Percentiles rank a stretch among this genome's conserved stretches.
phyloP scores from a whole-genome alignment of 2,797 vertebrate species.

The Holocentrus rufus region DNA sequence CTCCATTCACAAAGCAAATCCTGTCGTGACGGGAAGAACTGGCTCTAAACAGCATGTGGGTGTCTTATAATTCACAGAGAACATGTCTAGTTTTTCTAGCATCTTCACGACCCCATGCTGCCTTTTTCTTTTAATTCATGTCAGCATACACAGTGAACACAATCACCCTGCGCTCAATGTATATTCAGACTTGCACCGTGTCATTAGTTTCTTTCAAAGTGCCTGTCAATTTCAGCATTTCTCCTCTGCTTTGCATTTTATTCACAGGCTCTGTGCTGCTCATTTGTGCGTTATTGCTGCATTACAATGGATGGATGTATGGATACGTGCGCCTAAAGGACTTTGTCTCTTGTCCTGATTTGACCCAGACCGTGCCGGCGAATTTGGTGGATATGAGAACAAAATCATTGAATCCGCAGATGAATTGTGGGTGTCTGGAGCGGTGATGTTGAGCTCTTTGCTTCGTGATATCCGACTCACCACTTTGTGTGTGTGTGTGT shows the following conservation, averaged over 20 bases:
- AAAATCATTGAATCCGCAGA: neutral
- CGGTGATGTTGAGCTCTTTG: constrained; percentile 52
- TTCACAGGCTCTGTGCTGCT: constrained; percentile 25
- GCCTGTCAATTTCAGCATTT: constrained; percentile 33
- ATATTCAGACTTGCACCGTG: constrained; percentile 65
- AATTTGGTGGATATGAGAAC: neutral
- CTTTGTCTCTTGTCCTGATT: neutral
- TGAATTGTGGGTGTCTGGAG: constrained; percentile 39
- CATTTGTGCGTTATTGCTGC: constrained; percentile 11
- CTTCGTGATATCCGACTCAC: constrained; percentile 60
- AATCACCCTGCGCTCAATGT: constrained; percentile 63
- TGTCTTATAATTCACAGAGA: constrained; percentile 62
- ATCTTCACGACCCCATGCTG: constrained; percentile 51
- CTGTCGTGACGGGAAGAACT: constrained; percentile 71
- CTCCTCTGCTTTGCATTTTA: constrained; percentile 15
- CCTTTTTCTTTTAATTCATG: constrained; percentile 66
- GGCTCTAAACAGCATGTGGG: constrained; percentile 70
- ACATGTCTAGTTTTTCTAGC: constrained; percentile 63
- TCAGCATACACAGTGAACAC: constrained; percentile 53
- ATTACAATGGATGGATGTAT: neutral
- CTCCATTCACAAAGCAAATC: constrained; percentile 80
- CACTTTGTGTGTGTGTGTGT: constrained; percentile 57
- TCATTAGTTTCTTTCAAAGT: constrained; percentile 66
- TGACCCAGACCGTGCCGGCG: neutral
- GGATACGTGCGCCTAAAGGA: constrained; percentile 28